phyloP scores from a whole-genome alignment of 2,113 vertebrate genomes.

The Prolemur simus region DNA sequence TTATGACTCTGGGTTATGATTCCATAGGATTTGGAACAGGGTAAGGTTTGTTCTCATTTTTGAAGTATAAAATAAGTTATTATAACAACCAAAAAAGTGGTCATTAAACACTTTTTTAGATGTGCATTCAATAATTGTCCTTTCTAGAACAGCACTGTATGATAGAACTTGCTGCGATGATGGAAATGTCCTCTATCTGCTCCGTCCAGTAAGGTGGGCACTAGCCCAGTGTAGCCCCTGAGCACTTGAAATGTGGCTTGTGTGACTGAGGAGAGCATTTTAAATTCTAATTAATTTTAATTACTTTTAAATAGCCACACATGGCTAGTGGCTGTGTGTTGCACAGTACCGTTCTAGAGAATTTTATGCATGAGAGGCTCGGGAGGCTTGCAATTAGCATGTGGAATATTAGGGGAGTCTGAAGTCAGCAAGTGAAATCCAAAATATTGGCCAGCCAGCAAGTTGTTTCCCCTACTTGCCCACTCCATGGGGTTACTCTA shows the following conservation, averaged over 20 bases:
- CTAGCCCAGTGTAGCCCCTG: not conserved
- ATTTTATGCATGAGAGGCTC: not conserved
- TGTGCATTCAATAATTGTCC: not conserved
- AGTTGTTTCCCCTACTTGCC: not conserved
- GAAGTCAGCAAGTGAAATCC: not conserved
- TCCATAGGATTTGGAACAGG: not conserved
- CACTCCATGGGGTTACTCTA: not conserved
- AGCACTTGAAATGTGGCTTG: not conserved
- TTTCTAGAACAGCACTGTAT: accelerated
- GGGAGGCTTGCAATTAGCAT: not conserved
- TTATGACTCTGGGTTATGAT: not conserved
- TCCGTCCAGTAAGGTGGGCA: accelerated
- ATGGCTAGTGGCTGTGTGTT: not conserved
- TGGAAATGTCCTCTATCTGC: accelerated
- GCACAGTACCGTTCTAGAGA: not conserved
- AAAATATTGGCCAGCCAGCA: not conserved
- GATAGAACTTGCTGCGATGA: not conserved
- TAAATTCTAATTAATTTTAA: not conserved
- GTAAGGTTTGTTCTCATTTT: not conserved
- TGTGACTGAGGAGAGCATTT: not conserved
- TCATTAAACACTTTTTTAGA: not conserved
- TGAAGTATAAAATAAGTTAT: not conserved
- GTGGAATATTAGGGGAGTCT: not conserved
- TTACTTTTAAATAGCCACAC: not conserved
- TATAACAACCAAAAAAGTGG: not conserved